Percentiles rank a stretch among this genome's conserved stretches.
These are phyloP conservation scores for Liodrosophila aerea DNA, from an alignment of 2,888 invertebrate species.

Conservation along the genomic window DNA sequence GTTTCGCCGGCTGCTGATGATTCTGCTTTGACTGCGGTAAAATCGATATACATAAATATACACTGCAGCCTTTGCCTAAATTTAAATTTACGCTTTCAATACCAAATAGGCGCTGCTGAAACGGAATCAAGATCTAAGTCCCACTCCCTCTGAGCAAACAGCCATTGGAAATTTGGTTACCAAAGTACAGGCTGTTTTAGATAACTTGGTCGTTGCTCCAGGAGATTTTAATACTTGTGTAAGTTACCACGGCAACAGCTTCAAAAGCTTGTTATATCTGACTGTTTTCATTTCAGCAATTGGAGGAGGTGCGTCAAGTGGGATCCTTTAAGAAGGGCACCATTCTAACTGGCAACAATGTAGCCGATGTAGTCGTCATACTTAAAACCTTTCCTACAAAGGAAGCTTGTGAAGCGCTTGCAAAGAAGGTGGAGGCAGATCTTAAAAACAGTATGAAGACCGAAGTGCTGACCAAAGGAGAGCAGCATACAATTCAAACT, in stretches of 20 bases:
- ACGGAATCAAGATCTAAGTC: conserved; percentile 95
- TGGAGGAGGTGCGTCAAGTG: conserved; percentile 97
- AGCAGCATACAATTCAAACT: conserved; percentile 82
- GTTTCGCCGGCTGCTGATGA: conserved; percentile 93
- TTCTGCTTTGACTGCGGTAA: conserved; percentile 90
- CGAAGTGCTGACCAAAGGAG: conserved; percentile 85
- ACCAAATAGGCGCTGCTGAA: conserved; percentile 90
- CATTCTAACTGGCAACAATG: conserved; percentile 96
- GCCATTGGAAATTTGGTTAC: conserved; percentile 96
- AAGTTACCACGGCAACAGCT: conserved; percentile 84
- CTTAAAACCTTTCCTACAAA: conserved; percentile 97
- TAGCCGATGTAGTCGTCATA: conserved; percentile 98
- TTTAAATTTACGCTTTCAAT: neutral
- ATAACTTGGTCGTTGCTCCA: conserved; percentile 96
- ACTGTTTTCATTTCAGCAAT: conserved; percentile 85
- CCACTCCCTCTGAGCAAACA: conserved; percentile 94
- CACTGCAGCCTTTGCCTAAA: no score
- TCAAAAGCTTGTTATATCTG: no score
- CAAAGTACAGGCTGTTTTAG: conserved; percentile 96
- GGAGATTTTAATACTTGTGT: conserved; percentile 97
- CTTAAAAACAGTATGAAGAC: conserved; percentile 88
- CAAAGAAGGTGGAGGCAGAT: conserved; percentile 93
- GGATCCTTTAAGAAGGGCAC: conserved; percentile 99
- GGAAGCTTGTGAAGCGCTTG: conserved; percentile 96
- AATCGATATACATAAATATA: no score